Conservation (phyloP, 2,113 vertebrate species). For the Chaetorhynchus papuensis region DNA sequence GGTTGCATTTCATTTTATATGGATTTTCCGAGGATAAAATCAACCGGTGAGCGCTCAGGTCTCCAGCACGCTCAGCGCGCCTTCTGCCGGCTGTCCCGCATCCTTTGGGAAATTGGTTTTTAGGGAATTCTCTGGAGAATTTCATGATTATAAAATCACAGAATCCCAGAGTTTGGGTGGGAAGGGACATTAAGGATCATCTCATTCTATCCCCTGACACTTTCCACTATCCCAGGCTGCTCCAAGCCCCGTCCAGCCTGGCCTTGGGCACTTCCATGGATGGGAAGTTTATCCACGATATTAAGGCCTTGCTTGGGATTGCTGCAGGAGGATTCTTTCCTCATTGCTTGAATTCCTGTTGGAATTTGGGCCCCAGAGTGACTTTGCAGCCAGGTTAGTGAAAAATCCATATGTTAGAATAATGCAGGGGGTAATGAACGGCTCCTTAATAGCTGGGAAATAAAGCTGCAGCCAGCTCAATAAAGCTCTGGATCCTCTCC, state of each 20-base stretch:
- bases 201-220: not conserved
- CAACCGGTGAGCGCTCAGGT: not conserved
- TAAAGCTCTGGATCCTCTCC: conserved; percentile 13
- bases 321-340: not conserved
- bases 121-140: not conserved
- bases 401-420: conserved; percentile 42
- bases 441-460: conserved; percentile 36
- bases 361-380: not conserved
- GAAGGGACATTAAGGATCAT: not conserved
- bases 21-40: not conserved
- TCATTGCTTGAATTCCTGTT: not conserved
- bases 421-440: conserved; percentile 23
- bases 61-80: accelerated
- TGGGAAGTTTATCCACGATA: not conserved
- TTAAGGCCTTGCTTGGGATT: not conserved
- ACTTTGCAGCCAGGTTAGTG: conserved; percentile 27
- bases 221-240: not conserved
- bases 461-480: conserved; percentile 28
- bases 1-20: accelerated
- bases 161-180: not conserved
- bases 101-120: not conserved
- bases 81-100: not conserved
- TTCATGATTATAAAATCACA: no score
- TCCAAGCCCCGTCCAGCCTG: not conserved
- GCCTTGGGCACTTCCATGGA: not conserved